These are phyloP conservation scores for Rachycentron canadum DNA, from an alignment of 2,797 vertebrate genomes.

Conservation along the genomic window DNA sequence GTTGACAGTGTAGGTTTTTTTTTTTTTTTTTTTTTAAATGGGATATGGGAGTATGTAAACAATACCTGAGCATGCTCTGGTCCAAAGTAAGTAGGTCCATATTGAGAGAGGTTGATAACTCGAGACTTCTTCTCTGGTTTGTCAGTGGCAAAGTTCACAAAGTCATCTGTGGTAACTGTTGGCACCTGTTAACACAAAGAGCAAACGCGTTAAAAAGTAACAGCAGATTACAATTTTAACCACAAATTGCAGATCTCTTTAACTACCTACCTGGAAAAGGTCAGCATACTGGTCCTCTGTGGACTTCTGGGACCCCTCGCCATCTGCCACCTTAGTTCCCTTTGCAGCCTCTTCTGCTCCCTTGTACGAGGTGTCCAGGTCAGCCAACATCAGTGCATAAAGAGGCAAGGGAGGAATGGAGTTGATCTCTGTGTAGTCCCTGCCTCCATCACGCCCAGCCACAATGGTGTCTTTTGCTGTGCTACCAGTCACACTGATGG, in stretches of 20 bases:
- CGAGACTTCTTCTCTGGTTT: conserved; percentile 94
- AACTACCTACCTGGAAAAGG: conserved; percentile 88
- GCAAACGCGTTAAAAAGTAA: neutral
- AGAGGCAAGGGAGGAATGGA: conserved; percentile 97
- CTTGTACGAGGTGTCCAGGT: conserved; percentile 93
- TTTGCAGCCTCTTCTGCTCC: conserved; percentile 89
- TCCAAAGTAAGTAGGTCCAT: conserved; percentile 96
- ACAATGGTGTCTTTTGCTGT: conserved; percentile 97
- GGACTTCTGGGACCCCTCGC: conserved; percentile 81
- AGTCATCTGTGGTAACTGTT: conserved; percentile 93
- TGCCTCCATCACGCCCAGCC: conserved; percentile 93
- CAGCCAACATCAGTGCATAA: conserved; percentile 93
- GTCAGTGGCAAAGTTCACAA: conserved; percentile 94
- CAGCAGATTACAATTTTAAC: neutral
- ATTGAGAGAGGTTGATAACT: conserved; percentile 97
- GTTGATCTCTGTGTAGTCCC: conserved; percentile 98
- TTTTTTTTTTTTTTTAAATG: neutral
- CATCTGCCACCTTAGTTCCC: conserved; percentile 84
- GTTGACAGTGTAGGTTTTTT: neutral
- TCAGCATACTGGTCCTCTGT: conserved; percentile 93
- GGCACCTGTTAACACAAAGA: conserved; percentile 76
- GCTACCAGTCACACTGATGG: conserved; percentile 98
- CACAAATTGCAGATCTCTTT: neutral
- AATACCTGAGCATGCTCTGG: conserved; percentile 92
- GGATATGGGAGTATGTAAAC: neutral